These are phyloP conservation scores for Geophilus truncorum DNA, from an alignment of 2,888 invertebrate species.

Conservation along the genomic window DNA sequence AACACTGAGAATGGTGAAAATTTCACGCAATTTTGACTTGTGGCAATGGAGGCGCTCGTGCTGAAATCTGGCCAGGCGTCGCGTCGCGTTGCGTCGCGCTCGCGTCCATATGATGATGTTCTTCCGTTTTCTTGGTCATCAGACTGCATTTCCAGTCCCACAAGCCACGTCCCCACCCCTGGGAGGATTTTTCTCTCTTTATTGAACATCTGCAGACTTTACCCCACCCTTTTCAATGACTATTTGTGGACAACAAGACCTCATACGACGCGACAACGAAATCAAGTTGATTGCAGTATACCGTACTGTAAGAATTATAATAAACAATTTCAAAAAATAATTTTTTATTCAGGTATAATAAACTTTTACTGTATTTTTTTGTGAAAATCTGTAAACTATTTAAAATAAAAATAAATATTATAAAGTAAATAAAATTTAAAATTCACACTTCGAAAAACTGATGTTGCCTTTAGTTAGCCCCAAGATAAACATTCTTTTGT, in stretches of 20 bases:
- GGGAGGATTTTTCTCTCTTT: background rate
- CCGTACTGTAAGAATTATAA: background rate
- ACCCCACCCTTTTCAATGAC: background rate
- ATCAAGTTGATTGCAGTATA: background rate
- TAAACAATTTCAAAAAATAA: background rate
- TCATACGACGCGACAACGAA: background rate
- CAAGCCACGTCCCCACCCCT: background rate
- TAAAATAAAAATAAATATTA: too few relatives aligned
- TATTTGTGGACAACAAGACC: background rate
- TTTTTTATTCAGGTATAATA: background rate
- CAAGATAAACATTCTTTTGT: conserved; percentile 24
- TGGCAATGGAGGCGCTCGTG: conserved; percentile 18
- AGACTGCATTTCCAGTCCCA: background rate
- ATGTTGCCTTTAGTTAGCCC: background rate
- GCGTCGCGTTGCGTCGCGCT: too few relatives aligned
- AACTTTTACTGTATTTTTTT: too few relatives aligned
- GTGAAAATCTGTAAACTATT: too few relatives aligned
- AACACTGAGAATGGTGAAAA: background rate
- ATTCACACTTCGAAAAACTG: background rate
- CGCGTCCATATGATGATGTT: background rate
- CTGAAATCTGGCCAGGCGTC: background rate
- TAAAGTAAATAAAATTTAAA: background rate
- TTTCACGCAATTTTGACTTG: conserved; percentile 11
- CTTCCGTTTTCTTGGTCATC: background rate
- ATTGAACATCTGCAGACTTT: background rate